phyloP scores from a whole-genome alignment of 2,888 invertebrate genomes.

The Masnerella sp. region DNA sequence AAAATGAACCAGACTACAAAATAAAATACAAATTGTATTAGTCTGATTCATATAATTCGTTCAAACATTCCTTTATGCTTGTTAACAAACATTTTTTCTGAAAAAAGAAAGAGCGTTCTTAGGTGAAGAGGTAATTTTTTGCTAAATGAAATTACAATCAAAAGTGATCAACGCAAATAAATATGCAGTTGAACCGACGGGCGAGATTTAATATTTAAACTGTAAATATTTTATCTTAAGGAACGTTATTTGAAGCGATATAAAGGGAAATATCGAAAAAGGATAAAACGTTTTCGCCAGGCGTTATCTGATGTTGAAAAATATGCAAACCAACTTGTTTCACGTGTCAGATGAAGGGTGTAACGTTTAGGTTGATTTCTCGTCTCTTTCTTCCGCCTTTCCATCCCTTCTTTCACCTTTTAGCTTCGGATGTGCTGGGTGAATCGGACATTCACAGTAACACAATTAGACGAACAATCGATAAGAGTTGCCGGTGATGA shows the following conservation, averaged over 20 bases:
- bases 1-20: too few species aligned
- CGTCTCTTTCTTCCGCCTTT: slow-evolving; percentile 58
- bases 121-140: too few species aligned
- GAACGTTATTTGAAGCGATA: slow-evolving; percentile 35
- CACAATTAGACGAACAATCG: slow-evolving; percentile 77
- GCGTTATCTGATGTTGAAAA: slow-evolving; percentile 71
- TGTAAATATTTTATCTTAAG: slow-evolving; percentile 46
- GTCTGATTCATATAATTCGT: too few species aligned
- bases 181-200: slow-evolving; percentile 4
- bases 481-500: slow-evolving; percentile 72
- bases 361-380: slow-evolving; percentile 69
- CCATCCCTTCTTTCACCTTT: slow-evolving; percentile 54
- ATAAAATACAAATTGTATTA: too few species aligned
- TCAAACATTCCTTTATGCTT: too few species aligned
- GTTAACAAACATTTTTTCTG: too few species aligned
- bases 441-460: slow-evolving; percentile 76
- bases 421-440: slow-evolving; percentile 68
- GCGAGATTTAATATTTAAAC: slow-evolving; percentile 34
- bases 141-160: too few species aligned
- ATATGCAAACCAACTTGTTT: slow-evolving; percentile 74
- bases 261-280: slow-evolving; percentile 33
- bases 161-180: slow-evolving; percentile 14
- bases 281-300: slow-evolving; percentile 63
- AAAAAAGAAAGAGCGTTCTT: too few species aligned
- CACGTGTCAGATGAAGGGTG: slow-evolving; percentile 69